A percentile compares a stretch with the other conserved stretches of the same genome.
Evolutionary conservation across 53 echinoderm and acorn worm species (phyloP).

Genomic region (Crossaster papposus): DNA sequence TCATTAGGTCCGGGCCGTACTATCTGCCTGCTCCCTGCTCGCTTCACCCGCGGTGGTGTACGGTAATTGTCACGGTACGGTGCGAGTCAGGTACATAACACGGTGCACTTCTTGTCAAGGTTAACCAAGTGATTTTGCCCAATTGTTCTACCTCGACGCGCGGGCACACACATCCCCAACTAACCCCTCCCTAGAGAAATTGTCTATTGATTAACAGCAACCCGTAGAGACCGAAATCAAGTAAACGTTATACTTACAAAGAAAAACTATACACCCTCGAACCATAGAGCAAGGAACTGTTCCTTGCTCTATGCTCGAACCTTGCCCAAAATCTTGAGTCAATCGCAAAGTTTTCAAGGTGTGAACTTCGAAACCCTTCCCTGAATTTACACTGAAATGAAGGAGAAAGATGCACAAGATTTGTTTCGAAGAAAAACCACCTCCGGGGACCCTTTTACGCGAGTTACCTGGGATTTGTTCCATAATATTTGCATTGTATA

Average conservation of each 20-base stretch:
- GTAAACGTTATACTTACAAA: background rate
- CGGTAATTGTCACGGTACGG: background rate
- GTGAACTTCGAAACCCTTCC: too few species aligned
- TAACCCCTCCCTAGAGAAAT: background rate
- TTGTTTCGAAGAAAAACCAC: too few species aligned
- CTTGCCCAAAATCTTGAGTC: too few species aligned
- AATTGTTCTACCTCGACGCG: background rate
- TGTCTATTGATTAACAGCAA: background rate
- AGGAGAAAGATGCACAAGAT: too few species aligned
- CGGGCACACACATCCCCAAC: background rate
- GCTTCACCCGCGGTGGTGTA: background rate
- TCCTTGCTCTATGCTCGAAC: too few species aligned
- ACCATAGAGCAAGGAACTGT: too few species aligned
- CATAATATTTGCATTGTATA: too few species aligned
- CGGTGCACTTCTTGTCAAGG: background rate
- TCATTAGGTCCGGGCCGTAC: background rate
- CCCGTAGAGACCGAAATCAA: background rate
- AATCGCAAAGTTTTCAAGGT: too few species aligned
- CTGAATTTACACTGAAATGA: too few species aligned
- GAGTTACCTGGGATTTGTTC: too few species aligned
- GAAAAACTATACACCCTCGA: background rate
- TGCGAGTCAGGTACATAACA: background rate
- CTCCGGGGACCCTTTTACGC: too few species aligned
- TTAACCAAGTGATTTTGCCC: background rate
- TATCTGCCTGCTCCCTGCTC: background rate